phyloP scores from a whole-genome alignment of 2,113 vertebrate genomes.

The Phalacrocorax aristotelis region DNA sequence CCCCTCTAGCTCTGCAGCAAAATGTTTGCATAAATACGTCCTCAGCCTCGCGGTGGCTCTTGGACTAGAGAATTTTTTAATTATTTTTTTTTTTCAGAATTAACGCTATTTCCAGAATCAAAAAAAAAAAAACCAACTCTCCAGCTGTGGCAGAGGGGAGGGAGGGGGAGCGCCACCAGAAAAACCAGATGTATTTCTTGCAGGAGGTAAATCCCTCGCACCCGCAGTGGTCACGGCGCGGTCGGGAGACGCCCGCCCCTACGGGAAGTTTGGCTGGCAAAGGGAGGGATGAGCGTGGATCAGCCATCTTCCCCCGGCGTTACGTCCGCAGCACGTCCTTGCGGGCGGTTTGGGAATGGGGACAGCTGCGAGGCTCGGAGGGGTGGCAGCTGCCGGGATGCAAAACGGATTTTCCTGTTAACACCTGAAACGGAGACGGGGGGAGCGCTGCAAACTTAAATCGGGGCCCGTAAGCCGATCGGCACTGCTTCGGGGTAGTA shows the following conservation, averaged over 20 bases:
- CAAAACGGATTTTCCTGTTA: conserved; percentile 63
- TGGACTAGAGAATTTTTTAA: not conserved
- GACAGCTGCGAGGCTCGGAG: conserved; percentile 67
- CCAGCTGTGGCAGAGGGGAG: not conserved
- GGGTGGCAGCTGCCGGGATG: conserved; percentile 59
- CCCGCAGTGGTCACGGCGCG: not conserved
- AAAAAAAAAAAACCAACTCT: not conserved
- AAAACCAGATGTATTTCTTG: not conserved
- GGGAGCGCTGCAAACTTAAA: conserved; percentile 41
- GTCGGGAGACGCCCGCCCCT: not conserved
- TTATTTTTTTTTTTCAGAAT: not conserved
- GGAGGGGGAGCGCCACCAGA: not conserved
- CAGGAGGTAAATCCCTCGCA: not conserved
- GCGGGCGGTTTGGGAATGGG: conserved; percentile 49
- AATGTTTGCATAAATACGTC: conserved; percentile 16
- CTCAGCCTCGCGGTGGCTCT: not conserved
- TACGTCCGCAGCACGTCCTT: conserved; percentile 10
- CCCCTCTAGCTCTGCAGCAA: not conserved
- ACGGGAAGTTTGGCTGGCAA: not conserved
- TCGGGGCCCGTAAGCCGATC: conserved; percentile 18
- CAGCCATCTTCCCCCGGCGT: conserved; percentile 44
- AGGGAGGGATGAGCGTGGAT: not conserved
- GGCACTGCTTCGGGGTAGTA: not conserved
- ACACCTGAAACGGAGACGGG: conserved; percentile 59
- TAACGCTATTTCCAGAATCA: conserved; percentile 28